Percentiles rank a stretch among this genome's conserved stretches.
Evolutionary conservation across 2,113 vertebrate genomes (phyloP).

Genomic region (Xenopus laevis): DNA sequence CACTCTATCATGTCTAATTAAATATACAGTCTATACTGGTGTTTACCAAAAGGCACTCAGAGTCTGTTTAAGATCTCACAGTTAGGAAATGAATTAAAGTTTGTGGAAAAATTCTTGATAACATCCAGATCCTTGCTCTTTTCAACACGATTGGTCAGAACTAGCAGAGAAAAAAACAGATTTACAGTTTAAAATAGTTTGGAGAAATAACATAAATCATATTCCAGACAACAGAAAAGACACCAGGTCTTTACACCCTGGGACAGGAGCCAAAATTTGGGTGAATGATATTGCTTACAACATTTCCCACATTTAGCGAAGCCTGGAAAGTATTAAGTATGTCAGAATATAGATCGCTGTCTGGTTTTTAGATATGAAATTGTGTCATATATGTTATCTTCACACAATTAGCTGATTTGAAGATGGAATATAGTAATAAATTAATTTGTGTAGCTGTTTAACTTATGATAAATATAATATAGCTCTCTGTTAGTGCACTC

Average conservation of each 20-base stretch:
- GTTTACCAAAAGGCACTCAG: no score
- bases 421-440: no score
- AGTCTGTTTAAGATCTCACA: no score
- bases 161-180: conserved; percentile 17
- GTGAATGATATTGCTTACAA: conserved; percentile 47
- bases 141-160: conserved; percentile 14
- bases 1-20: no score
- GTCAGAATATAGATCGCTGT: conserved; percentile 53
- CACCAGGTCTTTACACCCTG: conserved; percentile 48
- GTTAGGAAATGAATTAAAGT: neutral
- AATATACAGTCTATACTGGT: no score
- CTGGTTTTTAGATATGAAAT: conserved; percentile 49
- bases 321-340: conserved; percentile 57
- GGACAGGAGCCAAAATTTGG: conserved; percentile 52
- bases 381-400: conserved; percentile 50
- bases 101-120: neutral
- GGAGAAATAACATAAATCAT: conserved; percentile 48
- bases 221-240: conserved; percentile 50
- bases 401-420: neutral
- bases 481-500: no score
- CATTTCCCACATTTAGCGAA: conserved; percentile 58
- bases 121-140: neutral
- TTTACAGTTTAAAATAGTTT: conserved; percentile 1
- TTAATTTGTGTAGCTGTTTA: no score
- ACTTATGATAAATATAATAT: no score